phyloP scores from a whole-genome alignment of 2,888 invertebrate genomes.

The Zaprionus obscuricornis region DNA sequence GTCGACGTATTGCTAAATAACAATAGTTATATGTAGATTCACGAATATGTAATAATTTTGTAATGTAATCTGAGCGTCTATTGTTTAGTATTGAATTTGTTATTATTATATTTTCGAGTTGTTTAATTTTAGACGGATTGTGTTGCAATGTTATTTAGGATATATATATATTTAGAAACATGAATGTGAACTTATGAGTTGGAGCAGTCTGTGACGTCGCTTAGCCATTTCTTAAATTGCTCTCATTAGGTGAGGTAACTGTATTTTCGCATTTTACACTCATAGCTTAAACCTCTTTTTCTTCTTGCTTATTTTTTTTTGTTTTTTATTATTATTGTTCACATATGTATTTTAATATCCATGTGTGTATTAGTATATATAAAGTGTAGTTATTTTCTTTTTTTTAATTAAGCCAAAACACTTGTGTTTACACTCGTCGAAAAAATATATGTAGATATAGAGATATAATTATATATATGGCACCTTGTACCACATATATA shows the following conservation, averaged over 20 bases:
- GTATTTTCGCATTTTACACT: slow-evolving; percentile 13
- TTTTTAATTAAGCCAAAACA: slow-evolving; percentile 76
- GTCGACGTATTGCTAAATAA: too few relatives aligned
- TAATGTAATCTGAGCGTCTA: slow-evolving; percentile 48
- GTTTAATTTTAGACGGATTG: neutral
- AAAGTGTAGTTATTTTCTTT: slow-evolving; percentile 21
- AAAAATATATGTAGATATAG: slow-evolving; percentile 58
- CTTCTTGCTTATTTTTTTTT: too few relatives aligned
- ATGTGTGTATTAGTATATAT: slow-evolving; percentile 6
- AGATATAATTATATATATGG: slow-evolving; percentile 10
- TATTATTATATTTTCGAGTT: slow-evolving; percentile 1
- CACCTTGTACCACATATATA: slow-evolving; percentile 18
- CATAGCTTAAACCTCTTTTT: too few relatives aligned
- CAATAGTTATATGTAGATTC: slow-evolving; percentile 47
- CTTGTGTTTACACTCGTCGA: slow-evolving; percentile 72
- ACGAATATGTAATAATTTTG: slow-evolving; percentile 51
- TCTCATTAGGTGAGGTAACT: slow-evolving; percentile 8
- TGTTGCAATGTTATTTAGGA: too few relatives aligned
- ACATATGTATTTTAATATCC: slow-evolving; percentile 28
- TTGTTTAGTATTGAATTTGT: slow-evolving; percentile 34
- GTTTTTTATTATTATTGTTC: slow-evolving; percentile 25
- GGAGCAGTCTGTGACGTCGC: slow-evolving; percentile 22
- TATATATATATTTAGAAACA: neutral
- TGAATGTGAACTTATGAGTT: neutral
- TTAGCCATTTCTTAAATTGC: neutral